A percentile compares a stretch with the other conserved stretches of the same genome.
These are phyloP conservation scores for Enteromius argenteus DNA, from an alignment of 2,797 vertebrate genomes.

Conservation along the genomic window DNA sequence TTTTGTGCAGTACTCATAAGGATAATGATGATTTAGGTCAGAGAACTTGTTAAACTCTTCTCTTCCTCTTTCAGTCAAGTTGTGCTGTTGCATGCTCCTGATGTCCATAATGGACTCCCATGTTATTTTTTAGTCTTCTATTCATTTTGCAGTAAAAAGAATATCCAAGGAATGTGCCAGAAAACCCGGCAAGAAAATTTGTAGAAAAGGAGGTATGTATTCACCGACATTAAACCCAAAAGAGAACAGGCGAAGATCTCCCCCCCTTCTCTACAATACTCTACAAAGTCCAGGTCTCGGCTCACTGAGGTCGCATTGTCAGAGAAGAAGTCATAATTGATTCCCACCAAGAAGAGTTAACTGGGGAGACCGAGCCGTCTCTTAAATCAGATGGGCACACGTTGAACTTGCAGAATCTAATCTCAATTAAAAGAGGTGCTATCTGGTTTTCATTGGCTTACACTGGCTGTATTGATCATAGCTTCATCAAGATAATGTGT, in stretches of 20 bases:
- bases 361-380: conserved; percentile 55
- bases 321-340: conserved; percentile 68
- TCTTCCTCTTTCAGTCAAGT: conserved; percentile 77
- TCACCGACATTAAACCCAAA: conserved; percentile 56
- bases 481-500: conserved; percentile 81
- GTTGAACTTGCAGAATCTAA: conserved; percentile 69
- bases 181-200: conserved; percentile 96
- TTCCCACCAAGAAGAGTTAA: conserved; percentile 66
- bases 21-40: conserved; percentile 37
- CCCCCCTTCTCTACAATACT: conserved; percentile 22
- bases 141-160: conserved; percentile 97
- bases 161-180: conserved; percentile 97
- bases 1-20: conserved; percentile 69
- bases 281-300: conserved; percentile 42
- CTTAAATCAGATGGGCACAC: conserved; percentile 72
- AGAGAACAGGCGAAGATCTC: conserved; percentile 50
- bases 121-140: conserved; percentile 98
- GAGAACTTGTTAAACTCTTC: conserved; percentile 56
- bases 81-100: conserved; percentile 88
- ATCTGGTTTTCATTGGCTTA: conserved; percentile 72
- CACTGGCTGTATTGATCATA: conserved; percentile 66
- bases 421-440: conserved; percentile 75
- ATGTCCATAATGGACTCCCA: conserved; percentile 92
- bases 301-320: conserved; percentile 72
- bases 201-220: conserved; percentile 97